phyloP scores from a whole-genome alignment of 2,888 invertebrate species.

The Matsumyia berberina region DNA sequence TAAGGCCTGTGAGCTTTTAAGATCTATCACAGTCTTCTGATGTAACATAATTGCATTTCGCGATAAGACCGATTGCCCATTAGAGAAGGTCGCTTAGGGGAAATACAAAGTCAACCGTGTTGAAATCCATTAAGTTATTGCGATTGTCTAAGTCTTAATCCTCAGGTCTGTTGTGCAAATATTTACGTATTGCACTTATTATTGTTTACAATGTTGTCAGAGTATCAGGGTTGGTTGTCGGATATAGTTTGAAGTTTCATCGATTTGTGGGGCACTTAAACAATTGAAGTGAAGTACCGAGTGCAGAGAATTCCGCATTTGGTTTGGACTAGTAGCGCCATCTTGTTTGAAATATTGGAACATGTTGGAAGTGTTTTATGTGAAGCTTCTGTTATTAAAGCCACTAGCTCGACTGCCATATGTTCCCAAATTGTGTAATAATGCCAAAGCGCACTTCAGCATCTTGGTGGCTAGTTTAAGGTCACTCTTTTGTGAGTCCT shows the following conservation, averaged over 20 bases:
- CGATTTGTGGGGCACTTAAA: conserved; percentile 63
- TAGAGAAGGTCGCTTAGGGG: background rate
- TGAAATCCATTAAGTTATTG: background rate
- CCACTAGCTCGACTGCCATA: no score
- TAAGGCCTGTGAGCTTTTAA: background rate
- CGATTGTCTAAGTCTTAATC: background rate
- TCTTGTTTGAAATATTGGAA: no score
- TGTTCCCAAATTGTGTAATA: no score
- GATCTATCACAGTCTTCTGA: background rate
- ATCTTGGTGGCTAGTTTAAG: no score
- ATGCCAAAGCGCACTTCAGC: no score
- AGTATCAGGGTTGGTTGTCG: background rate
- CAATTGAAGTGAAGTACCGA: no score
- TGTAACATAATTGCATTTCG: conserved; percentile 12
- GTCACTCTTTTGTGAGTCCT: no score
- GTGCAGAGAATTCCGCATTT: no score
- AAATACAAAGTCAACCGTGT: background rate
- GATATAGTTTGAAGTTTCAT: background rate
- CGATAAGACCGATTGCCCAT: conserved; percentile 2
- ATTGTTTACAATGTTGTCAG: background rate
- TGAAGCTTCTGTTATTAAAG: no score
- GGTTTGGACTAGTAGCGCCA: no score
- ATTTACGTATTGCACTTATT: background rate
- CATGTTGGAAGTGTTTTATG: no score
- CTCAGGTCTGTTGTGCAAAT: background rate